Evolutionary conservation across 2,888 invertebrate species (phyloP), one percentile per base, ranked within the genome.

Genomic region (Halictus quadricinctus): DNA sequence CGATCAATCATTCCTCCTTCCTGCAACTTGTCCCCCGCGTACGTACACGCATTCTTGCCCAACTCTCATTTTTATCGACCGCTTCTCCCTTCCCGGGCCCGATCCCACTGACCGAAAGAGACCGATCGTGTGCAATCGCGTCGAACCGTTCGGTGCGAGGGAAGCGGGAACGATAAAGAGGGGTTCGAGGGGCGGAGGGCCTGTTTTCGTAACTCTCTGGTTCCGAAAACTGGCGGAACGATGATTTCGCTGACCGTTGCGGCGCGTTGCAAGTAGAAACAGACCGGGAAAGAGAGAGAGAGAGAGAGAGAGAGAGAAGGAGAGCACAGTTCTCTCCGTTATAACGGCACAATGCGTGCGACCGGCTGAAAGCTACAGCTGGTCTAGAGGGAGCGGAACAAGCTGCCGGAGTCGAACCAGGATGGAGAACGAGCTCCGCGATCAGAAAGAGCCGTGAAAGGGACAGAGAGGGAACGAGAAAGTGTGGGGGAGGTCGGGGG

Each of bases 291-390:
- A 29, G 36, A 60, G 25, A 60, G 54, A n/a, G 54, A 18, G 54
- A 58, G 64, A 66, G 66, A 69, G 60, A 64, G 64, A 58, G 50
- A 69, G 50, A 70, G 58, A 60, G 58, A 64, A 48, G 64, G 64
- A 50, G 70, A 72, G 50, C 21, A 75, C 29, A 29, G 73, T 77
- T 36, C 75, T 50, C 48, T 41, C 74, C 89, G 90, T 90, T 91
- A 88, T 91, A 91, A 91, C 91, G 90, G 88, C 88, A 85, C 79
- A 80, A 81, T 77, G 80, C 64, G 85, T 80, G 80, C 78, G 80
- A 88, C 85, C 82, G 77, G 74, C 80, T 69, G 75, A 72, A 41
- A 73, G 77, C 73, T 69, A 54, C 43, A 58, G 72, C 72, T 43
- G 29, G 41, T 41, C 25, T 15, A 8, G 29, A 48, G 29, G 41